A percentile compares a stretch with the other conserved stretches of the same genome.
Conservation (phyloP, 2,888 invertebrate species). For the Drosophila imparisetae region DNA sequence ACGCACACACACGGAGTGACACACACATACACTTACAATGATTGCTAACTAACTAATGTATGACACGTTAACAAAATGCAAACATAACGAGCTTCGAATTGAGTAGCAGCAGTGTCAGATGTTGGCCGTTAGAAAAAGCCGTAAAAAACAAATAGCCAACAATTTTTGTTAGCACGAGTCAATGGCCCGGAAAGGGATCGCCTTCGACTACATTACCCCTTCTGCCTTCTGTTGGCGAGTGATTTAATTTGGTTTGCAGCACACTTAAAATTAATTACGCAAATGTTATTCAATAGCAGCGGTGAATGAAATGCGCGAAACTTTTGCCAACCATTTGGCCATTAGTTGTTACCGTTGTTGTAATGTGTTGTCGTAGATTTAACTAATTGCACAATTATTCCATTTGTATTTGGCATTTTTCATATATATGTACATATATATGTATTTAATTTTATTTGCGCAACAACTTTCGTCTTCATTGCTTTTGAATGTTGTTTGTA, state of each 20-base stretch:
- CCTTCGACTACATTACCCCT: background rate
- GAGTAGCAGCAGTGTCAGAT: slow-evolving; percentile 9
- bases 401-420: slow-evolving; percentile 64
- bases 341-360: slow-evolving; percentile 35
- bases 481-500: slow-evolving; percentile 30
- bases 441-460: slow-evolving; percentile 68
- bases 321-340: slow-evolving; percentile 32
- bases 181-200: slow-evolving; percentile 56
- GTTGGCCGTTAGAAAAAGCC: slow-evolving; percentile 40
- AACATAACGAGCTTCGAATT: slow-evolving; percentile 52
- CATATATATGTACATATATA: background rate
- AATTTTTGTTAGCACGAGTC: slow-evolving; percentile 63
- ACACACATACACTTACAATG: slow-evolving; percentile 29
- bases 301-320: slow-evolving; percentile 58
- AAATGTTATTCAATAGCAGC: slow-evolving; percentile 72
- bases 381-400: slow-evolving; percentile 76
- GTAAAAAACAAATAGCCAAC: slow-evolving; percentile 45
- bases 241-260: slow-evolving; percentile 65
- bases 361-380: slow-evolving; percentile 36
- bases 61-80: slow-evolving; percentile 71
- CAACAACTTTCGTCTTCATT: slow-evolving; percentile 80
- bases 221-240: slow-evolving; percentile 25
- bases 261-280: slow-evolving; percentile 67
- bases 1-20: background rate
- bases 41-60: slow-evolving; percentile 73